Conservation (phyloP, 2,797 vertebrate genomes). For the Lophius americanus region DNA sequence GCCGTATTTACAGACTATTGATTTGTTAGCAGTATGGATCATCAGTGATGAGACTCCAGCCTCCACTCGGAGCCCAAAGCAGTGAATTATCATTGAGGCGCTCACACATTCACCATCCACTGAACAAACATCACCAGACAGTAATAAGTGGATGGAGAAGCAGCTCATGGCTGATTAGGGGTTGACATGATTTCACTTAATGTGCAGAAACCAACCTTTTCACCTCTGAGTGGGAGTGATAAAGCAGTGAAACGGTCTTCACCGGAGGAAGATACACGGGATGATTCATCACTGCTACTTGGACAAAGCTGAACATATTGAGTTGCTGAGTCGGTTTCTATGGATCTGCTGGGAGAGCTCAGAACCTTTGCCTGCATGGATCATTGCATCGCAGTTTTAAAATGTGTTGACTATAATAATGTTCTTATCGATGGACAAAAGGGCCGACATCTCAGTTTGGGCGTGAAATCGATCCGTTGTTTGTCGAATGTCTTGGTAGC, state of each 20-base stretch:
- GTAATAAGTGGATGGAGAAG: constrained; percentile 14
- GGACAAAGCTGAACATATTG: constrained; percentile 19
- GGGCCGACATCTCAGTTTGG: background rate
- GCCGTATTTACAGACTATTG: constrained; percentile 6
- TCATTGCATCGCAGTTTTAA: background rate
- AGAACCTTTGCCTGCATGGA: too few relatives aligned
- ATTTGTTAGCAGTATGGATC: constrained; percentile 8
- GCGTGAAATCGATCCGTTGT: background rate
- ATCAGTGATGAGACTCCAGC: constrained; percentile 7
- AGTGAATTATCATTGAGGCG: constrained; percentile 18
- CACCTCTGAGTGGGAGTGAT: constrained; percentile 9
- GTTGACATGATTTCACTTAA: constrained; percentile 22
- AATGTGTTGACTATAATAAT: background rate
- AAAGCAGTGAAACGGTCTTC: constrained; percentile 42
- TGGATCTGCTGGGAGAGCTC: constrained; percentile 32
- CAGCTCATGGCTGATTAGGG: constrained; percentile 14
- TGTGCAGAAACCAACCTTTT: constrained; percentile 5
- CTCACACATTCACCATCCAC: background rate
- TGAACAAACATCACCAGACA: constrained; percentile 20
- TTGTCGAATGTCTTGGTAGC: constrained; percentile 49
- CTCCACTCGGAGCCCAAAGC: background rate
- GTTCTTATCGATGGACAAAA: too few relatives aligned
- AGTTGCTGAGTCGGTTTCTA: constrained; percentile 49
- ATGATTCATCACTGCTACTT: constrained; percentile 34
- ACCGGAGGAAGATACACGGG: constrained; percentile 38